Percentiles rank a stretch among this genome's conserved stretches.
Conservation (phyloP, 2,888 invertebrate genomes). For the Chaitophorus viminalis region DNA sequence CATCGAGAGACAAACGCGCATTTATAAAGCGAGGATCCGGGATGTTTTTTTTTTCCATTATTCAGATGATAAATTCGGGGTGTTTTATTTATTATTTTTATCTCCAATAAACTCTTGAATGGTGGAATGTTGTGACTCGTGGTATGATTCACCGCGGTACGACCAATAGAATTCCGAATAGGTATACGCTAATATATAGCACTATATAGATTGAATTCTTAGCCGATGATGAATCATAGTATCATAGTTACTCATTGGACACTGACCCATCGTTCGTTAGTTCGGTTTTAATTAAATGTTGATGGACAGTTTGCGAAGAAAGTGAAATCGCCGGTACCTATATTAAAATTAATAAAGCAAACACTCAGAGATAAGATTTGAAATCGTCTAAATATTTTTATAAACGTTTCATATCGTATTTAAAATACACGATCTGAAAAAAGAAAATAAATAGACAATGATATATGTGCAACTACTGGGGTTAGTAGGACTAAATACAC, state of each 20-base stretch:
- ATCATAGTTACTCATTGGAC: not conserved
- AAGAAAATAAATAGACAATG: not conserved
- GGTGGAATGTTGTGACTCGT: not conserved
- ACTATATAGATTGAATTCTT: not conserved
- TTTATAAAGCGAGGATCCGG: constrained; percentile 3
- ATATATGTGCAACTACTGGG: not conserved
- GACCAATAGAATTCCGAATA: not conserved
- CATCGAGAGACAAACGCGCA: not conserved
- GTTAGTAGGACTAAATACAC: not conserved
- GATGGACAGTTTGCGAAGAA: not conserved
- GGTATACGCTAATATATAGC: not conserved
- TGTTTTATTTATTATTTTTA: constrained; percentile 17
- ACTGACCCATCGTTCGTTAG: not conserved
- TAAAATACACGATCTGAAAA: not conserved
- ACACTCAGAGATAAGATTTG: not conserved
- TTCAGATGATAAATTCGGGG: not conserved
- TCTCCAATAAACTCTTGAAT: not conserved
- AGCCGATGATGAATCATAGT: constrained; percentile 1
- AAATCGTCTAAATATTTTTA: not conserved
- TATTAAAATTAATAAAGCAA: not conserved
- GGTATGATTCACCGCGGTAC: not conserved
- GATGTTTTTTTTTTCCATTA: not conserved
- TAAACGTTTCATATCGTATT: not conserved
- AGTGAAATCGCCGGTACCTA: not conserved
- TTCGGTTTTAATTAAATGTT: not conserved